Conservation (phyloP, 35 echinoderm and acorn worm species). For the Holothuria glaberrima region DNA sequence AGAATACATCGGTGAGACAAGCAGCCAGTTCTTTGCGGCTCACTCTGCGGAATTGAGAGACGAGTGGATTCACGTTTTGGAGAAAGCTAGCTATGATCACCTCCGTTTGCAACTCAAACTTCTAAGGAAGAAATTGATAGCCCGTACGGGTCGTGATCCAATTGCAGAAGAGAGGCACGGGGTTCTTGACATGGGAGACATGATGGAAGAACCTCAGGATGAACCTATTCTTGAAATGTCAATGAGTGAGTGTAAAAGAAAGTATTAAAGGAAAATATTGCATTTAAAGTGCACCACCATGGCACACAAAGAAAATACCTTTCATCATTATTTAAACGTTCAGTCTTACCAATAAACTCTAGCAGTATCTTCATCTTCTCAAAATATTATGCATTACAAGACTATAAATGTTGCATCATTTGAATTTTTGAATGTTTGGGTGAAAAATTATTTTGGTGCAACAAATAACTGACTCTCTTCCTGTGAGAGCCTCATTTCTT, state of each 20-base stretch:
- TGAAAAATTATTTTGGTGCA: too few species aligned
- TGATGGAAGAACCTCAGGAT: slow-evolving; percentile 45
- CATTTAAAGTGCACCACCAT: too few species aligned
- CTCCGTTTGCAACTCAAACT: slow-evolving; percentile 76
- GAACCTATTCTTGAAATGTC: slow-evolving; percentile 98
- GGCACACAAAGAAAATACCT: too few species aligned
- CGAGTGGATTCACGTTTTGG: slow-evolving; percentile 91
- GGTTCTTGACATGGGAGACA: slow-evolving; percentile 64
- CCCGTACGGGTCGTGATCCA: slow-evolving; percentile 91
- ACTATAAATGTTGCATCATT: too few species aligned
- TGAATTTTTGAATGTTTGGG: too few species aligned
- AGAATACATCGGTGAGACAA: slow-evolving; percentile 90
- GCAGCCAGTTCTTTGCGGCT: slow-evolving; percentile 98
- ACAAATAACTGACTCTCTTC: too few species aligned
- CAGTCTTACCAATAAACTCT: too few species aligned
- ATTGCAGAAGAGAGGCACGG: slow-evolving; percentile 82
- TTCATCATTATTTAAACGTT: too few species aligned
- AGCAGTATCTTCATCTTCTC: too few species aligned
- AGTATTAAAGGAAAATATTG: too few species aligned
- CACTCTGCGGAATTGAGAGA: slow-evolving; percentile 92
- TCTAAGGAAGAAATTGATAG: slow-evolving; percentile 78
- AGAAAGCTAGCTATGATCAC: slow-evolving; percentile 91
- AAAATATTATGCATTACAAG: background rate
- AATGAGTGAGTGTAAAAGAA: slow-evolving; percentile 70
- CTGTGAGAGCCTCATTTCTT: too few species aligned